Base-by-base conservation (phyloP, 2,888 invertebrate species). In the Agrochola lota region DNA sequence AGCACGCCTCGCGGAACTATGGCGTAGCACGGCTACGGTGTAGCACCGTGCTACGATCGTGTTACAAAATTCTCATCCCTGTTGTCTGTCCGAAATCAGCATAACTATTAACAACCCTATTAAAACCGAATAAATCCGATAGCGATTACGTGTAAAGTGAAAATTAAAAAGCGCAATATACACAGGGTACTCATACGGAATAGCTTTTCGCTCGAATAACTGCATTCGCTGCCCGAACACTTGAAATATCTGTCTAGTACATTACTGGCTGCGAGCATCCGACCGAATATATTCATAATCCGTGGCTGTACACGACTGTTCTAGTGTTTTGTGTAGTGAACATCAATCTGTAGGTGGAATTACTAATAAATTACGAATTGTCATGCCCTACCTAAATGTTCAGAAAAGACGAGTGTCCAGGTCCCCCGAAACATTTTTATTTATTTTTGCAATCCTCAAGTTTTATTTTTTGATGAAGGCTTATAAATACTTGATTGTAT, bases 271-370 rank as follows among this genome's bases (percentile, higher is more conserved):
- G 90, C 89, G 91, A 87, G 92, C 93, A 92, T 91, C 91, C 92
- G 83, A 93, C 91, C 92, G 92, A 92, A 93, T 92, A 93, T 93
- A 93, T 94, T 92, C 92, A 93, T 94, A 94, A 91, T 91, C 88
- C 87, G 84, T 62, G 69, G 79, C 57, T 74, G 63, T 69, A 68
- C 59, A 23, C 49, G 68, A 57, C 55, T 69, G 69, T 52, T n/a
- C 60, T 59, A 71, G 59, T 71, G 69, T 49, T 78, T 35, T 55
- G 71, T 81, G 3, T 35, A 43, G 30, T 46, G 7, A 15, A 35
- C n/a, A 43, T 40, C 5, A 49, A 6, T 20, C 2, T 66, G 26
- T 68, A 40, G 4, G 15, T 12, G 30, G 20, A 67, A 62, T 3
- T 30, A 63, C 1, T 15, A 40, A 59, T 26, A 68, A 43, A 35